Conservation (phyloP, 2,888 invertebrate genomes). For the Mechanitis mazaeus region DNA sequence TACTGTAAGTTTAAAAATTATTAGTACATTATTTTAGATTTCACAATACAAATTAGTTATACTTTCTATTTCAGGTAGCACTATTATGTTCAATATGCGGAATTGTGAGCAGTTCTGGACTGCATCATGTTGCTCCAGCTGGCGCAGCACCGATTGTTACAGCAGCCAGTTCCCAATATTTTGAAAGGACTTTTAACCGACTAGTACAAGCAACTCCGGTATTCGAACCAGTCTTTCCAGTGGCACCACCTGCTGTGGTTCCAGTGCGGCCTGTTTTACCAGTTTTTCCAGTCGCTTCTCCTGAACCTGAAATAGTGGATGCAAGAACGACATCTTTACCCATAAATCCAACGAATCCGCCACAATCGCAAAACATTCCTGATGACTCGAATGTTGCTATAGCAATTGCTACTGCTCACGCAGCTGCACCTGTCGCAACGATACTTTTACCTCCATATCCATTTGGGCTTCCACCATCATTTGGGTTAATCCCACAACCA, state of each 20-base stretch:
- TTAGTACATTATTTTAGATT: too few species aligned
- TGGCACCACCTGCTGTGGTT: constrained; percentile 35
- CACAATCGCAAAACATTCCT: constrained; percentile 36
- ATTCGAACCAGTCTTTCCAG: constrained; percentile 37
- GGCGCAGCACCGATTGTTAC: constrained; percentile 76
- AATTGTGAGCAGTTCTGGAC: constrained; percentile 49
- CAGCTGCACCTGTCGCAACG: constrained; percentile 65
- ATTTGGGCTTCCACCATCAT: constrained; percentile 57
- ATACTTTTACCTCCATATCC: constrained; percentile 66
- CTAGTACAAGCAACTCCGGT: constrained; percentile 50
- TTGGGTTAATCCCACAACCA: constrained; percentile 52
- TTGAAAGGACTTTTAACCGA: constrained; percentile 80
- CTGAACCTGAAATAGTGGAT: constrained; percentile 31
- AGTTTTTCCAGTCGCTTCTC: constrained; percentile 19
- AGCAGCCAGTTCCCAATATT: constrained; percentile 81
- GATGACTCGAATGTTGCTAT: constrained; percentile 60
- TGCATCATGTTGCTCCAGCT: constrained; percentile 38
- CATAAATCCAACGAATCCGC: constrained; percentile 31
- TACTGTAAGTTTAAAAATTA: constrained; percentile 42
- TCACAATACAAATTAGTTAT: not conserved
- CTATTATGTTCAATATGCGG: constrained; percentile 45
- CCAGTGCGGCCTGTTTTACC: constrained; percentile 21
- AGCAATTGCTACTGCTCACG: constrained; percentile 65
- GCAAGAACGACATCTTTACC: constrained; percentile 29
- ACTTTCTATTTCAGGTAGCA: constrained; percentile 47